phyloP scores from a whole-genome alignment of 2,113 vertebrate species.

The Brienomyrus longianalis region DNA sequence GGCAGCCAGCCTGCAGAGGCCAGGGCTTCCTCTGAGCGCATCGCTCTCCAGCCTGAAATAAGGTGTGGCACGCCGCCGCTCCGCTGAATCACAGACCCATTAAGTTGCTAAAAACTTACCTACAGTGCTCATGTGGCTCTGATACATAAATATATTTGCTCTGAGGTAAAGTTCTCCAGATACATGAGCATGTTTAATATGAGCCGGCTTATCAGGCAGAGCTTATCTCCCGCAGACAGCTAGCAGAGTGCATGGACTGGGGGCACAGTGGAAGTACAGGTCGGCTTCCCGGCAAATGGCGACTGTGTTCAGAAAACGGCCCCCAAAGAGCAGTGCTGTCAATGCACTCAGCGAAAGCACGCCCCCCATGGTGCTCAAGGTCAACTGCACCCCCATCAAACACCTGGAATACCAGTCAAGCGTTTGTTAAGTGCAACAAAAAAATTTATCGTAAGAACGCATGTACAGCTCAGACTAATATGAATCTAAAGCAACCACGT shows the following conservation, averaged over 20 bases:
- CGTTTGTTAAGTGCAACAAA: neutral
- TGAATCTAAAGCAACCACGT: neutral
- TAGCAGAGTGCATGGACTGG: conserved; percentile 40
- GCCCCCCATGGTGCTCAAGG: conserved; percentile 19
- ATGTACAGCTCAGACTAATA: neutral
- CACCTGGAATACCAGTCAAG: neutral
- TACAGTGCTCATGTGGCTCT: conserved; percentile 41
- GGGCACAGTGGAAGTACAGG: conserved; percentile 26
- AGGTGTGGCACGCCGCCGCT: conserved; percentile 37
- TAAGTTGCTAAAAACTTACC: conserved; percentile 46
- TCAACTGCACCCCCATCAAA: conserved; percentile 19
- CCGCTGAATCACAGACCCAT: conserved; percentile 47
- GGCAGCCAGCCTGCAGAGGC: conserved; percentile 24
- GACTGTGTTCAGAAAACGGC: conserved; percentile 23
- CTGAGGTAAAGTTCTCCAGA: conserved; percentile 46
- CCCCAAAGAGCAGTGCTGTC: conserved; percentile 18
- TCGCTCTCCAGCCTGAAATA: conserved; percentile 23
- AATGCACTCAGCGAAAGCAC: conserved; percentile 9
- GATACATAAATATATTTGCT: conserved; percentile 57
- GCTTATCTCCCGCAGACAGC: conserved; percentile 60
- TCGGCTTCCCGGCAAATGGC: conserved; percentile 29
- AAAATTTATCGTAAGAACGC: neutral
- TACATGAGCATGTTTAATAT: conserved; percentile 42
- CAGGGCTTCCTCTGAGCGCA: neutral
- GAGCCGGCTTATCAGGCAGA: conserved; percentile 53